A percentile compares a stretch with the other conserved stretches of the same genome.
Conservation (phyloP, 1,140 invertebrate species). For the Drosophila persimilis region DNA sequence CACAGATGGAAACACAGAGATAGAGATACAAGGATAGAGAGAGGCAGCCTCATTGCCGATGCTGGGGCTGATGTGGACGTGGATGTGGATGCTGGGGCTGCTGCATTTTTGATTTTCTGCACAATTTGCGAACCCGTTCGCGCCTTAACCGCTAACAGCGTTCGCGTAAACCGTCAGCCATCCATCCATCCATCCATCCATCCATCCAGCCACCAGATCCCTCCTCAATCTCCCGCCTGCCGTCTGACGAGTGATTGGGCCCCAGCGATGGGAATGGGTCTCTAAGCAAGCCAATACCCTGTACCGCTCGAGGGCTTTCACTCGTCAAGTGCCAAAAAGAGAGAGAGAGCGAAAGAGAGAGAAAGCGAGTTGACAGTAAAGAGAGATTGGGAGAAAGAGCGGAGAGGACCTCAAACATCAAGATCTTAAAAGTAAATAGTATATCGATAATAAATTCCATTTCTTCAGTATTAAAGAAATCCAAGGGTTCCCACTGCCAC, state of each 20-base stretch:
- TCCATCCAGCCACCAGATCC: neutral
- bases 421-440: too few relatives aligned
- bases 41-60: slow-evolving; percentile 10
- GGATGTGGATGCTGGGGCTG: slow-evolving; percentile 7
- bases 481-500: too few relatives aligned
- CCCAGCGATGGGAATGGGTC: neutral
- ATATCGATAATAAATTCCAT: too few relatives aligned
- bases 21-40: slow-evolving; percentile 1
- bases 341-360: neutral
- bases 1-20: neutral
- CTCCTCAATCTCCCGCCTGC: neutral
- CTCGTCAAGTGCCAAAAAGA: neutral
- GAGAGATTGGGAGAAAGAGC: too few relatives aligned
- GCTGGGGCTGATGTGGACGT: neutral
- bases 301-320: neutral
- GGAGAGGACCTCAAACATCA: too few relatives aligned
- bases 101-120: slow-evolving; percentile 49
- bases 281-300: slow-evolving; percentile 7
- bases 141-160: slow-evolving; percentile 36
- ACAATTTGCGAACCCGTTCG: slow-evolving; percentile 69
- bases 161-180: neutral
- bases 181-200: neutral
- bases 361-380: too few relatives aligned
- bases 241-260: neutral
- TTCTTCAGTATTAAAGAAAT: too few relatives aligned